A percentile compares a stretch with the other conserved stretches of the same genome.
phyloP scores from a whole-genome alignment of 92 coral and sea anemone species.

The Metridium senile region DNA sequence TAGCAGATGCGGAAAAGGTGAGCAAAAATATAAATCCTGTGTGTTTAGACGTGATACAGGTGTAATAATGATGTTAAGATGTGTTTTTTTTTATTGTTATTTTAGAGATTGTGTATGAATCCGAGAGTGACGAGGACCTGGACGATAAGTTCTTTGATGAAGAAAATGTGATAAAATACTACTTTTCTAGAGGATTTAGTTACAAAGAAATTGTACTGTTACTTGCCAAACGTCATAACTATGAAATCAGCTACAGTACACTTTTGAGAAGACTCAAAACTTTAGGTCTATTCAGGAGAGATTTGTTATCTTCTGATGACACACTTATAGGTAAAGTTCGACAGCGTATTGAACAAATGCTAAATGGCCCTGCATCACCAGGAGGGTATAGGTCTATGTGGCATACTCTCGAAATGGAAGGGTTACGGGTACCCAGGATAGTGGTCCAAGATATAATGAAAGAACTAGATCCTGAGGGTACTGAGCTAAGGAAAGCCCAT shows the following conservation, averaged over 20 bases:
- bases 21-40: neutral
- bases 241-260: conserved; percentile 37
- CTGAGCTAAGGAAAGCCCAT: conserved; percentile 43
- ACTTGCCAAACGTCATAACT: conserved; percentile 29
- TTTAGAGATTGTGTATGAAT: neutral
- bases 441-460: conserved; percentile 61
- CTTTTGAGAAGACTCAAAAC: conserved; percentile 39
- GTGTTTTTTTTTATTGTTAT: neutral
- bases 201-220: conserved; percentile 41
- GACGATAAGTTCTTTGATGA: conserved; percentile 44
- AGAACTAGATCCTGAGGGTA: conserved; percentile 63
- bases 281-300: conserved; percentile 35
- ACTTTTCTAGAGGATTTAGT: conserved; percentile 44
- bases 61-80: neutral
- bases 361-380: conserved; percentile 52
- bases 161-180: conserved; percentile 41
- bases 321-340: neutral
- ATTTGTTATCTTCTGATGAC: conserved; percentile 4
- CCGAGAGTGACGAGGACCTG: neutral
- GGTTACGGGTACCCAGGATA: conserved; percentile 48
- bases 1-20: neutral
- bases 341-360: neutral
- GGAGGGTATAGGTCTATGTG: conserved; percentile 64
- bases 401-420: conserved; percentile 68
- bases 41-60: neutral